A percentile compares a stretch with the other conserved stretches of the same genome.
phyloP scores from a whole-genome alignment of 2,113 vertebrate genomes.

The Etia nguti region DNA sequence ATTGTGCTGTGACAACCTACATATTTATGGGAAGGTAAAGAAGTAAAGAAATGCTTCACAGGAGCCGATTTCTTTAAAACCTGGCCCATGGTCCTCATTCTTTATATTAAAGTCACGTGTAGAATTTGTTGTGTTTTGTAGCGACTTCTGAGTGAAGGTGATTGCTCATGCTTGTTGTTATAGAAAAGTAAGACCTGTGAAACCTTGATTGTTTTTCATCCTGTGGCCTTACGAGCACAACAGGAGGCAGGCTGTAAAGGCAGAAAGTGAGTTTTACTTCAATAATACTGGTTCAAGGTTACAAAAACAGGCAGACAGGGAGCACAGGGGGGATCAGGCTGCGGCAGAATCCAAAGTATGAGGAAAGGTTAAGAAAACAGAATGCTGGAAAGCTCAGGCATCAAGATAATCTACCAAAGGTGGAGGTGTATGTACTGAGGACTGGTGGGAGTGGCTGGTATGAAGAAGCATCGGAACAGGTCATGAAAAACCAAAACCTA shows the following conservation, averaged over 20 bases:
- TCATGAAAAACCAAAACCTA: background rate
- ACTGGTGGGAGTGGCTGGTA: background rate
- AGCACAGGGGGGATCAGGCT: background rate
- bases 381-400: background rate
- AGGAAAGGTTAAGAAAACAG: background rate
- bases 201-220: background rate
- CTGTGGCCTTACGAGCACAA: background rate
- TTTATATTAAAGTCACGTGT: background rate
- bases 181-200: background rate
- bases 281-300: background rate
- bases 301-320: background rate
- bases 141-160: background rate
- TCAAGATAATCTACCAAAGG: background rate
- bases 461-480: background rate
- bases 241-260: background rate
- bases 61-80: background rate
- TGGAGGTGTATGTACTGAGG: background rate
- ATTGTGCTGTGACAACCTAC: background rate
- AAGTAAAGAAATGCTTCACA: background rate
- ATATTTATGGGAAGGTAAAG: background rate
- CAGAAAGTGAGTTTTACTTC: background rate
- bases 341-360: background rate
- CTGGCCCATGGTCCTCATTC: background rate
- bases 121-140: background rate
- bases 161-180: background rate